Percentiles rank a stretch among this genome's conserved stretches.
Evolutionary conservation across 2,888 invertebrate genomes (phyloP).

Genomic region (Dastarcus helophoroides): DNA sequence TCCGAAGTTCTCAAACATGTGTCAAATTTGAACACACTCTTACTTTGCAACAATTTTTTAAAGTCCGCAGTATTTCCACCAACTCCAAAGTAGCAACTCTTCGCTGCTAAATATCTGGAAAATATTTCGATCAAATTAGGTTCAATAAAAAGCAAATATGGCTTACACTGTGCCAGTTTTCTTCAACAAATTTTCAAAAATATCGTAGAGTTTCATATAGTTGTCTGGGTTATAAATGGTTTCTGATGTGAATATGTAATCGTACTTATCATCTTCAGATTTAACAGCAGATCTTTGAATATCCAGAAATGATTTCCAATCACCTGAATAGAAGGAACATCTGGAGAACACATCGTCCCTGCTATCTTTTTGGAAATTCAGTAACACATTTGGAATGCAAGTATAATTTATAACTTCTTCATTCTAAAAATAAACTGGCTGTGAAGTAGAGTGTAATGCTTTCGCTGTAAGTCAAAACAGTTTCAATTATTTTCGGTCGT

Average conservation of each 20-base stretch:
- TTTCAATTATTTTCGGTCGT: no score
- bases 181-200: conserved; percentile 53
- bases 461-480: no score
- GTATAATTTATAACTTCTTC: conserved; percentile 64
- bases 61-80: conserved; percentile 79
- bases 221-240: conserved; percentile 81
- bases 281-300: conserved; percentile 48
- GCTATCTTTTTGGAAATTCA: conserved; percentile 44
- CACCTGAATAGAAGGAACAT: conserved; percentile 54
- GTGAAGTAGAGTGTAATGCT: no score
- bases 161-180: conserved; percentile 53
- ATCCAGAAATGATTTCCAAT: conserved; percentile 46
- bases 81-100: conserved; percentile 89
- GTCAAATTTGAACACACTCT: conserved; percentile 43
- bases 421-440: conserved; percentile 51
- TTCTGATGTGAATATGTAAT: conserved; percentile 82
- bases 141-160: conserved; percentile 21
- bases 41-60: conserved; percentile 47
- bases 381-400: conserved; percentile 71
- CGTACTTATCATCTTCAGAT: conserved; percentile 47
- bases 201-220: conserved; percentile 60
- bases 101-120: conserved; percentile 66
- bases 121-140: conserved; percentile 7
- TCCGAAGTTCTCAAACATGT: conserved; percentile 52
- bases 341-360: conserved; percentile 28